Evolutionary conservation across 2,888 invertebrate genomes (phyloP).

Genomic region (Sinhomidia bicolor): DNA sequence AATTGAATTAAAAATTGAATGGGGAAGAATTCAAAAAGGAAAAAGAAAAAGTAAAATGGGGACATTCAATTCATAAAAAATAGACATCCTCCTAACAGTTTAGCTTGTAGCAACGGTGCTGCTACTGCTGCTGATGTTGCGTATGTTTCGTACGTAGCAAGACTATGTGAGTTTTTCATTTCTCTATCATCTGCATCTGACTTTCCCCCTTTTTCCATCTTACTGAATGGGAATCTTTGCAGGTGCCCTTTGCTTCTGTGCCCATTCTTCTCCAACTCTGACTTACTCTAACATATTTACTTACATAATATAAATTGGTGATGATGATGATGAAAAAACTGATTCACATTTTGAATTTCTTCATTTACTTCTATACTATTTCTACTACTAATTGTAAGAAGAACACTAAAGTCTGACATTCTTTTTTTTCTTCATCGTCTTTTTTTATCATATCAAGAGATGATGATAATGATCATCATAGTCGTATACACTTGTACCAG

Average conservation of each 20-base stretch:
- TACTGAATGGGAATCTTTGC: conserved; percentile 22
- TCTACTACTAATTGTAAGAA: not conserved
- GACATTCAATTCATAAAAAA: not conserved
- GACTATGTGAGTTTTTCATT: not conserved
- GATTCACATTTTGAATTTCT: not conserved
- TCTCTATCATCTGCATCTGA: not conserved
- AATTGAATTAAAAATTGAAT: conserved; percentile 44
- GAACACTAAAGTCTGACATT: too few relatives aligned
- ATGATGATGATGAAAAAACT: conserved; percentile 23
- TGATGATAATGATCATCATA: not conserved
- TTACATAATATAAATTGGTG: not conserved
- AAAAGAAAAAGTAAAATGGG: not conserved
- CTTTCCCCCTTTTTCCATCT: too few relatives aligned
- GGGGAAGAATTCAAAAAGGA: too few relatives aligned
- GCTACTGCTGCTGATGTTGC: not conserved
- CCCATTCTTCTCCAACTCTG: not conserved
- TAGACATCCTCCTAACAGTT: too few relatives aligned
- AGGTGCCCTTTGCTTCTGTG: conserved; percentile 1
- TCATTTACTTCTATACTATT: not conserved
- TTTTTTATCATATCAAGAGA: not conserved
- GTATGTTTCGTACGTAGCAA: too few relatives aligned
- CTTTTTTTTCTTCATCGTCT: not conserved
- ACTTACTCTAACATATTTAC: not conserved
- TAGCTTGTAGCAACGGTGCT: too few relatives aligned
- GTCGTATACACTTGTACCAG: not conserved